Evolutionary conservation across 2,113 vertebrate genomes (phyloP).

Genomic region (Nothoprocta perdicaria): DNA sequence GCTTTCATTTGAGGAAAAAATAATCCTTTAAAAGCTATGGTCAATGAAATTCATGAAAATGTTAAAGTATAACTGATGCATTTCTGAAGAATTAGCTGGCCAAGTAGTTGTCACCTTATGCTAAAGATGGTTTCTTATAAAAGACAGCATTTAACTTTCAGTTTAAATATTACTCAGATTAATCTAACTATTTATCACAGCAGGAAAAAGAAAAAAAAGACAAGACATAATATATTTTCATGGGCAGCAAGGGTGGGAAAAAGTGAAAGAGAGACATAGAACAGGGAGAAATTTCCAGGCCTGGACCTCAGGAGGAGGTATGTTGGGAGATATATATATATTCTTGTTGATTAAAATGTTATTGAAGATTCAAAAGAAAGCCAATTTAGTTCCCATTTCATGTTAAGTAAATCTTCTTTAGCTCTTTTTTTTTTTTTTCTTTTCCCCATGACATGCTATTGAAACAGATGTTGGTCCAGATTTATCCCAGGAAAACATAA

Average conservation of each 20-base stretch:
- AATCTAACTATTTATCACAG: background rate
- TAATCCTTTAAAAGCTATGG: background rate
- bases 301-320: background rate
- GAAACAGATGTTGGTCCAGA: background rate
- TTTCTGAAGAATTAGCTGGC: background rate
- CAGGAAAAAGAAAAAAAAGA: background rate
- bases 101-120: background rate
- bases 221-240: background rate
- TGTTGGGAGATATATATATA: background rate
- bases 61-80: background rate
- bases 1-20: background rate
- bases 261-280: background rate
- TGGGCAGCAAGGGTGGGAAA: background rate
- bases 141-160: background rate
- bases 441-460: background rate
- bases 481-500: background rate
- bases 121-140: background rate
- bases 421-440: background rate
- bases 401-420: background rate
- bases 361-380: background rate
- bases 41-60: background rate
- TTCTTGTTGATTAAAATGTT: background rate
- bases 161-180: too few species aligned
- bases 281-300: background rate
- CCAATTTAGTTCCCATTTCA: background rate